Base-by-base conservation (phyloP, 2,113 vertebrate species). In the Phaethon lepturus region DNA sequence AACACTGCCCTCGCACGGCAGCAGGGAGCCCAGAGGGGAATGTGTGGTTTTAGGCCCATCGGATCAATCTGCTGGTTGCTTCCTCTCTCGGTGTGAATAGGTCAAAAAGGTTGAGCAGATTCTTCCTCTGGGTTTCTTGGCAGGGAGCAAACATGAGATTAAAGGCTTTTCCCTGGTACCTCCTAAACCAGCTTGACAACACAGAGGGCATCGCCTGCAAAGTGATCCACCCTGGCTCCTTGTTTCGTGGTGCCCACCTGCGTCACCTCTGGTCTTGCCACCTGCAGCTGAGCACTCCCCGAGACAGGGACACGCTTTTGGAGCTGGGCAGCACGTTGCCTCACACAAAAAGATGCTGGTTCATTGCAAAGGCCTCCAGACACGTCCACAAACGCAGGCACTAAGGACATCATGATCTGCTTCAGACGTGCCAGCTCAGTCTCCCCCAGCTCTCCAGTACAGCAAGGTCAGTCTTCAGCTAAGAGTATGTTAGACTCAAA, bases 1-100 rank as follows among this genome's bases (percentile, higher is more conserved):
- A 44, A 94, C 93, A 95, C 67, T 95, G 97, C 97, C 97, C 94
- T 93, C 97, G 13, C 93, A 60, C 73, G 97, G 97, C 93, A 29
- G 95, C 79, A 10, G 9, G 22, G 4, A 47, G 73, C 1, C 6
- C 17, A 16, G 8, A 11, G 80, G 63, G 62, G n/a, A 59, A 33
- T 0, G 3, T 0, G 60, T 9, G 3, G 19, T 0, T 33, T 49
- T 2, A 15, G 6, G 68, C 49, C 18, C 47, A 3, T 9, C 44
- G 4, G 6, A 14, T 28, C 64, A 3, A 6, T 4, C 53, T 9
- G 67, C 55, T 7, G 58, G 1, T 5, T 18, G 53, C 42, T 63
- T 13, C 1, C 6, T 17, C 69, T 60, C 62, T 64, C 31, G 4
- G 24, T 0, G 33, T 20, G 23, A 55, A 4, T 0, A 1, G 0